Evolutionary conservation across 2,113 vertebrate genomes (phyloP), one percentile per base, ranked within the genome.

Genomic region (Acrocephalus arundinaceus): DNA sequence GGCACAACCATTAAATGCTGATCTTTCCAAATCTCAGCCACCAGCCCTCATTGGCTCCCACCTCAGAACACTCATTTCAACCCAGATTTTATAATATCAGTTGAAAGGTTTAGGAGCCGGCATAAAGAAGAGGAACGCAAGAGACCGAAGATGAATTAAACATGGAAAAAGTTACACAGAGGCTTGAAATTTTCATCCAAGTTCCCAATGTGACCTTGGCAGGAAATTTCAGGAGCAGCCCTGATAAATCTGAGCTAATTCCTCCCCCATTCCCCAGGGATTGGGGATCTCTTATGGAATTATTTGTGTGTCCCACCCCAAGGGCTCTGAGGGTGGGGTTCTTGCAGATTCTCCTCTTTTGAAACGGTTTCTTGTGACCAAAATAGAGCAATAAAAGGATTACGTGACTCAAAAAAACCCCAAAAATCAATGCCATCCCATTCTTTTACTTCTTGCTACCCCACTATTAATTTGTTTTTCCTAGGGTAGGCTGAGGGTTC

Each of bases 141-240:
- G 80, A 90, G 76, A 93, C 11, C 41, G 39, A 70, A 52, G 81
- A 97, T 98, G 92, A 97, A 97, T 98, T 97, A 97, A 93, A 94
- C 89, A 97, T 97, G 62, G 85, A 63, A 89, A 95, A 95, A 97
- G 76, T 68, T 93, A 33, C 71, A 92, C 89, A 81, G 65, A 4
- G 4, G n/a, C 67, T 85, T 39, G 39, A 94, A 80, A 83, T 62
- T 93, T 95, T 96, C 62, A 67, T 92, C 52, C 6, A 97, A 80
- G 65, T 94, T 95, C 85, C 62, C 93, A 97, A 58, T 13, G 84
- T 97, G 91, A 97, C 92, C 85, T 97, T 97, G 35, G 77, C 10
- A 17, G 71, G 74, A 78, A 92, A 94, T 16, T 12, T 12, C 70
- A 93, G 75, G 77, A 96, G 43, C 48, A 73, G 63, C 24, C 79